These are phyloP conservation scores for Galleria mellonella DNA, from an alignment of 1,140 invertebrate genomes.

Conservation along the genomic window DNA sequence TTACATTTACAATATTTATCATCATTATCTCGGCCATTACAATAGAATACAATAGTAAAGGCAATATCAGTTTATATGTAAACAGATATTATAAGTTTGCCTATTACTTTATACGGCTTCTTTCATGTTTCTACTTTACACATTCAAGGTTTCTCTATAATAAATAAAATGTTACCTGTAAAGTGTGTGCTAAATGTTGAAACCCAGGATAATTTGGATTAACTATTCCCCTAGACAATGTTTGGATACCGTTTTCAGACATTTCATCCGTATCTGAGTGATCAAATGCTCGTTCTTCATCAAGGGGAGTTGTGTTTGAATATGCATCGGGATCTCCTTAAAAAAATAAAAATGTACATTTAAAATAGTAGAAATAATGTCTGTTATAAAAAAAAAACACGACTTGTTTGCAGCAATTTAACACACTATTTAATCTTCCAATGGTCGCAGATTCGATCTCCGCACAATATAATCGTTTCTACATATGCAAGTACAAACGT, in stretches of 20 bases:
- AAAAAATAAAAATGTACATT: not conserved
- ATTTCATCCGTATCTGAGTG: slow-evolving; percentile 67
- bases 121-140: slow-evolving; percentile 24
- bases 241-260: slow-evolving; percentile 53
- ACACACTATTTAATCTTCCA: too few relatives aligned
- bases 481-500: too few relatives aligned
- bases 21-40: too few relatives aligned
- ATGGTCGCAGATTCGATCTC: too few relatives aligned
- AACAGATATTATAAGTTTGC: not conserved
- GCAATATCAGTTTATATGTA: too few relatives aligned
- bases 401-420: too few relatives aligned
- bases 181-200: slow-evolving; percentile 77
- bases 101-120: slow-evolving; percentile 21
- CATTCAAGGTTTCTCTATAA: slow-evolving; percentile 32
- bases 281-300: slow-evolving; percentile 53
- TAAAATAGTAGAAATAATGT: too few relatives aligned
- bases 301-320: slow-evolving; percentile 29
- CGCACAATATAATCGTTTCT: too few relatives aligned
- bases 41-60: too few relatives aligned
- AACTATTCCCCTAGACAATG: slow-evolving; percentile 79
- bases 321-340: slow-evolving; percentile 26
- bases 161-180: slow-evolving; percentile 55
- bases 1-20: too few relatives aligned
- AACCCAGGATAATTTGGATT: slow-evolving; percentile 88
- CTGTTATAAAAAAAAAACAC: too few relatives aligned